Percentiles rank a stretch among this genome's conserved stretches.
Evolutionary conservation across 2,113 vertebrate genomes (phyloP).

Genomic region (Emberiza fucata): DNA sequence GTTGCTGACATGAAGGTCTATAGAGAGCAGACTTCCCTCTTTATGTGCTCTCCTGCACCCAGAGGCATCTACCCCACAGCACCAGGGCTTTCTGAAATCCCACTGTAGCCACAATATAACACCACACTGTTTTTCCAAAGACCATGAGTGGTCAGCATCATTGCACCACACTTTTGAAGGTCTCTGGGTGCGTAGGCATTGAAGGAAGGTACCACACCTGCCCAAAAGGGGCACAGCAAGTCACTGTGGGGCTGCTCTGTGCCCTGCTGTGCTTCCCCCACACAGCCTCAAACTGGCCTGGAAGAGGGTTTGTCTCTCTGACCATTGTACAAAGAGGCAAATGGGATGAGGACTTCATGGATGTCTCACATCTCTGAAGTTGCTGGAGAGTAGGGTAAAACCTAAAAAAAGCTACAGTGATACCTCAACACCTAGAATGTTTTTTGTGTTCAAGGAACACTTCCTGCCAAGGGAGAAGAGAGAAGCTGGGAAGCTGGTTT

Average conservation of each 20-base stretch:
- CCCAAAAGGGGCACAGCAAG: neutral
- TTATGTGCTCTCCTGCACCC: neutral
- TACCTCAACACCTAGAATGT: neutral
- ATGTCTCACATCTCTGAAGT: neutral
- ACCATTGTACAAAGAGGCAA: neutral
- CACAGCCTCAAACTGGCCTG: accelerated
- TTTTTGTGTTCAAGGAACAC: neutral
- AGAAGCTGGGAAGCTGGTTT: neutral
- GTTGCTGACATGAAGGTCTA: neutral
- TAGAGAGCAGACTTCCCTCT: neutral
- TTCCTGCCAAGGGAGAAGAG: neutral
- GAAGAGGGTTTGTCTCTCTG: neutral
- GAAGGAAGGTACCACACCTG: neutral
- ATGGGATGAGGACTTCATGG: neutral
- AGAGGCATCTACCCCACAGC: neutral
- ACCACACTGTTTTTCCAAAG: neutral
- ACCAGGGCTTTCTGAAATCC: neutral
- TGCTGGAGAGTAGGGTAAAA: neutral
- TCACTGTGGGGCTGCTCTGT: neutral
- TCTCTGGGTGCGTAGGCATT: accelerated
- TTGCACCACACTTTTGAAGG: accelerated
- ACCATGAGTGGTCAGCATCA: accelerated
- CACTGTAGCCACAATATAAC: accelerated
- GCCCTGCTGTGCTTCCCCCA: neutral
- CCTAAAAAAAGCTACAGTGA: neutral